Base-by-base conservation (phyloP, 2,888 invertebrate genomes). In the Germaria angustata region DNA sequence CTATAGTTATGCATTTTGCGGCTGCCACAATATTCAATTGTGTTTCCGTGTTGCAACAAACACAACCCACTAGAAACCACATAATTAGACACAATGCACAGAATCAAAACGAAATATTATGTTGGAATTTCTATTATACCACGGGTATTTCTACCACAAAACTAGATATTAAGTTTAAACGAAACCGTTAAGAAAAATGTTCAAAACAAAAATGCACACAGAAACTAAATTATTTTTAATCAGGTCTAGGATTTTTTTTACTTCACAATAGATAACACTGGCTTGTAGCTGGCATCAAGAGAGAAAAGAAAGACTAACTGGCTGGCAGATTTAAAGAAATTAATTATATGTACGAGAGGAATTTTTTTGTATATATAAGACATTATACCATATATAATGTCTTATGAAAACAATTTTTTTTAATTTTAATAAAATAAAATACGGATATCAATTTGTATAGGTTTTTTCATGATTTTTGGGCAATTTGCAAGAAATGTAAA, bases 1-100 rank as follows among this genome's bases (percentile, higher is more conserved):
- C 39, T 39, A 24, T 61, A n/a, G 7, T 22, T 73, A 13, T 49
- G 24, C 53, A 77, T 51, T 66, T 68, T 77, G 69, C 28, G 61
- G 69, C 69, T 34, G 68, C 69, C 41, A 53, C 44, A 44, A 6
- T 11, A 61, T 69, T 51, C 61, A 61, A 59, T 66, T 57, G 51
- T 32, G 61, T 77, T 77, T 77, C 68, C 77, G 59, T 77, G 68
- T 53, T 77, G 66, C 44, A 65, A 57, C 32, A 49, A 59, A 46
- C 51, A 66, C 32, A 73, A 53, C 32, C 34, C 22, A 57, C 22
- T 34, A 75, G 34, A 53, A 46, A 78, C 63, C 77, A 78, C 77
- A 78, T 71, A 78, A 78, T 69, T 71, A 78, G 44, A 71, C 36
- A 71, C 77, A 69, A 28, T 71, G 63, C 51, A 39, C 32, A 78